phyloP scores from a whole-genome alignment of 2,888 invertebrate genomes.

The Augochlorella aurata region DNA sequence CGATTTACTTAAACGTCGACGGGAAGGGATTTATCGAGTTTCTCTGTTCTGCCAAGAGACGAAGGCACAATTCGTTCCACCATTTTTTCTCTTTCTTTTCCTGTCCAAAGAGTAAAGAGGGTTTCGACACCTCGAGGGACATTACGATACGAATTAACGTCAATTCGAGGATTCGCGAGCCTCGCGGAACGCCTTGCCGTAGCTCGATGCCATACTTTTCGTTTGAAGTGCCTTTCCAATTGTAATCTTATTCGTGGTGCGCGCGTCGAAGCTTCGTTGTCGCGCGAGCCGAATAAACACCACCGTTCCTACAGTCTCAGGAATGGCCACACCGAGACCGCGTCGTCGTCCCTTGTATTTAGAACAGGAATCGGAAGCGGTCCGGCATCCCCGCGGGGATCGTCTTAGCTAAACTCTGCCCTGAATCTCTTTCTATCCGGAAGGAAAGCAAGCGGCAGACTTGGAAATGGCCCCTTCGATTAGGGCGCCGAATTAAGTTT shows the following conservation, averaged over 20 bases:
- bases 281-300: conserved; percentile 40
- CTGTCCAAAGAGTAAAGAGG: neutral
- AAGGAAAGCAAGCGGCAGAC: too few relatives aligned
- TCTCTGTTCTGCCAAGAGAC: conserved; percentile 16
- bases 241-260: conserved; percentile 37
- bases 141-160: conserved; percentile 28
- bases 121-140: neutral
- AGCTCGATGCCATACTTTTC: conserved; percentile 64
- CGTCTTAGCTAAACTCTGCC: neutral
- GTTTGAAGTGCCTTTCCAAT: conserved; percentile 71
- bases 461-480: too few relatives aligned
- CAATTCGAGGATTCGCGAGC: conserved; percentile 32
- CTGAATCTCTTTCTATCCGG: neutral
- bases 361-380: neutral
- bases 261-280: conserved; percentile 36
- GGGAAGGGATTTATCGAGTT: conserved; percentile 38
- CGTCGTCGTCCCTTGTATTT: neutral
- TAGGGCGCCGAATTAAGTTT: conserved; percentile 1
- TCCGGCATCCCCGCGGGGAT: neutral
- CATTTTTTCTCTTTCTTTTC: neutral
- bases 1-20: conserved; percentile 28
- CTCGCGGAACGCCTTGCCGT: conserved; percentile 23
- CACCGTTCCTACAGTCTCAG: conserved; percentile 48
- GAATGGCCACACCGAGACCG: conserved; percentile 4
- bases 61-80: conserved; percentile 21